phyloP scores from a whole-genome alignment of 2,797 vertebrate genomes.

The Mormyrops boulengeri region DNA sequence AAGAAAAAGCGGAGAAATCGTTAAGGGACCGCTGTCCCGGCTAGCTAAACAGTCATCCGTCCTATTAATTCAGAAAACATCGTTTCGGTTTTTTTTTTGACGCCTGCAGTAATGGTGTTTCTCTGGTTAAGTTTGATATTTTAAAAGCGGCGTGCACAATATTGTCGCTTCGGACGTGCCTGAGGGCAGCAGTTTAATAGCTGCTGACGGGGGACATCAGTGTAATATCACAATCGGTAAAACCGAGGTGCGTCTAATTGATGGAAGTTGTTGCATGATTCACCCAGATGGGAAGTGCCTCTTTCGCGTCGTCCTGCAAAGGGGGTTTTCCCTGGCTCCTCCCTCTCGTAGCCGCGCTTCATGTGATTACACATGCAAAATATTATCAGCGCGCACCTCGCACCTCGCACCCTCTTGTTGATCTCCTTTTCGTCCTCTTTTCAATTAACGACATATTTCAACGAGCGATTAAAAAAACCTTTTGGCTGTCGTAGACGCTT shows the following conservation, averaged over 20 bases:
- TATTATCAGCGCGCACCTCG: slow-evolving; percentile 43
- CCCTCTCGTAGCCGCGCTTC: slow-evolving; percentile 62
- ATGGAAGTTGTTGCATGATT: slow-evolving; percentile 29
- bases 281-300: slow-evolving; percentile 45
- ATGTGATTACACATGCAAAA: slow-evolving; percentile 57
- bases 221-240: neutral
- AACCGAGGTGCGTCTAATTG: slow-evolving; percentile 1
- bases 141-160: neutral
- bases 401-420: slow-evolving; percentile 38
- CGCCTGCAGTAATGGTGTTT: neutral
- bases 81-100: neutral
- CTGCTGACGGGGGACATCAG: neutral
- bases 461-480: neutral
- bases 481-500: neutral
- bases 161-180: neutral
- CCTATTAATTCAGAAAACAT: neutral
- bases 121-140: neutral
- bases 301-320: slow-evolving; percentile 63
- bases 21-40: neutral
- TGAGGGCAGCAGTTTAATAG: neutral
- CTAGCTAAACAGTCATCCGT: neutral
- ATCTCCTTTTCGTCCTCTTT: slow-evolving; percentile 19
- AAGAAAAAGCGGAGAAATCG: neutral
- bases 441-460: neutral
- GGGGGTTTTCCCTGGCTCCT: slow-evolving; percentile 98